Conservation (phyloP, 2,797 vertebrate species). For the Poliocrania exsul region DNA sequence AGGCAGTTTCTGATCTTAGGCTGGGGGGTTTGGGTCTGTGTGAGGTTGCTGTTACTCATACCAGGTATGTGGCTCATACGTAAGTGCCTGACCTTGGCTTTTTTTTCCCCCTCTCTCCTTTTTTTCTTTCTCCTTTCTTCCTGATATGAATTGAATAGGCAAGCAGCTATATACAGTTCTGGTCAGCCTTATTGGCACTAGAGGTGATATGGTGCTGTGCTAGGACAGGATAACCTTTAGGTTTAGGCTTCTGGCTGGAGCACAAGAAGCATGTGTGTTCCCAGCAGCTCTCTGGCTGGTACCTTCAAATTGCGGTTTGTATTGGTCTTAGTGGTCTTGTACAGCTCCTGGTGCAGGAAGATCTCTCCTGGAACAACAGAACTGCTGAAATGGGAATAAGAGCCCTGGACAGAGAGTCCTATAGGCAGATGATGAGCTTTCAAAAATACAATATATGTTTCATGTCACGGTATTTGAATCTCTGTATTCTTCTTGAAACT, state of each 20-base stretch:
- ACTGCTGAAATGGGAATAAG: neutral
- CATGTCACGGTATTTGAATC: neutral
- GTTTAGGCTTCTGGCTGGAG: neutral
- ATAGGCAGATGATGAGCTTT: neutral
- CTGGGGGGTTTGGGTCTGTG: neutral
- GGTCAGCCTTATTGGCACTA: conserved; percentile 15
- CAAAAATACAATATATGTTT: neutral
- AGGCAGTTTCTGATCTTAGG: neutral
- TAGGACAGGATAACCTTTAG: conserved; percentile 47
- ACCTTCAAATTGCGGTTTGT: neutral
- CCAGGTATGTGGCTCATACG: neutral
- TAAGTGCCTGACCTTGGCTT: conserved; percentile 15
- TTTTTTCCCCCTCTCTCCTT: neutral
- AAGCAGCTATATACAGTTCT: conserved; percentile 12
- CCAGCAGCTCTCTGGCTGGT: neutral
- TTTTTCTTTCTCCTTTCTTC: neutral
- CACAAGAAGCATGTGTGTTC: neutral
- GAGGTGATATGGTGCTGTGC: neutral
- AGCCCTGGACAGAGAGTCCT: neutral
- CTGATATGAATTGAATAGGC: conserved; percentile 36
- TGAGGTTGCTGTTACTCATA: neutral
- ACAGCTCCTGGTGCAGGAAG: neutral
- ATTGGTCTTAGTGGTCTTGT: neutral
- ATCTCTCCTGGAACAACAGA: neutral
- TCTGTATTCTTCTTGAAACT: neutral